Percentiles rank a stretch among this genome's conserved stretches.
phyloP scores from a whole-genome alignment of 2,797 vertebrate genomes.

The Myioborus melanocephalus region DNA sequence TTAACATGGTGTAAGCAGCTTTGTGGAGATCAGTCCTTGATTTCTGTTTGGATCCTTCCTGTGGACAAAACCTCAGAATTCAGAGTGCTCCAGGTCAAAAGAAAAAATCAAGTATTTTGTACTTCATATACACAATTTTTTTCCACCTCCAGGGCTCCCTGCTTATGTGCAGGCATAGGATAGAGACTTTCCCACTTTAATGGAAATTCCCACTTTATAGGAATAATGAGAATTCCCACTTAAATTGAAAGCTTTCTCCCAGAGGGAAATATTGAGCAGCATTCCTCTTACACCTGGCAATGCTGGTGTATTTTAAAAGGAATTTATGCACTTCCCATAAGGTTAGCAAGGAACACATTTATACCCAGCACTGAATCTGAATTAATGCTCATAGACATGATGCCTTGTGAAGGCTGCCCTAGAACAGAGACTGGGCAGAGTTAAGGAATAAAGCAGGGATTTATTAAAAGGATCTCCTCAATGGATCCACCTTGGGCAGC shows the following conservation, averaged over 20 bases:
- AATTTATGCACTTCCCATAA: not conserved
- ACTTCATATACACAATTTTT: not conserved
- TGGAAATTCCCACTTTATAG: not conserved
- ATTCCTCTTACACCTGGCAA: not conserved
- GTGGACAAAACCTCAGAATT: not conserved
- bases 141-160: not conserved
- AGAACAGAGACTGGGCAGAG: not conserved
- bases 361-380: not conserved
- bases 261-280: not conserved
- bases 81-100: not conserved
- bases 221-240: not conserved
- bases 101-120: not conserved
- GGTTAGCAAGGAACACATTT: not conserved
- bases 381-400: not conserved
- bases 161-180: not conserved
- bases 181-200: not conserved
- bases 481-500: not conserved
- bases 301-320: not conserved
- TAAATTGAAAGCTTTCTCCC: not conserved
- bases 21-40: accelerated
- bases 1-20: accelerated
- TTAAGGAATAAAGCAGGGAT: not conserved
- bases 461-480: not conserved
- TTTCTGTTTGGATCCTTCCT: not conserved
- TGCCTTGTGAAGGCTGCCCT: not conserved